Base-by-base conservation (phyloP, 1,140 invertebrate species). In the Elymnias hypermnestra region DNA sequence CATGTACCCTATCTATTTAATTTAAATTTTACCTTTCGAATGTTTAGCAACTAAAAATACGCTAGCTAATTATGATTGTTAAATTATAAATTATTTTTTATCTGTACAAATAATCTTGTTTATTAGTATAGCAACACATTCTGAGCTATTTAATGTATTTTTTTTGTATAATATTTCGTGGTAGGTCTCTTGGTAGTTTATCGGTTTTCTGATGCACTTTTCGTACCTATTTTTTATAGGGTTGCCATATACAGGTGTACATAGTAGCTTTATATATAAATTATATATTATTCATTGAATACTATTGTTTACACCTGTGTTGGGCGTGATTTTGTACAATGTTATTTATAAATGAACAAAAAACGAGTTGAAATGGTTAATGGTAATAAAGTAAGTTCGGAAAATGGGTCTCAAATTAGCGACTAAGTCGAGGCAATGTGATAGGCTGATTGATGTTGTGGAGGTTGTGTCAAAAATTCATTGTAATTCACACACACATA, bases 361-460 rank as follows among this genome's bases (percentile, higher is more conserved):
- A 21, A 15, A 37, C 17, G 38, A 29, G 38, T 46, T 39, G 33
- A 44, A 44, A 40, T 15, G 48, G 48, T 51, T n/a, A 51, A 38
- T 31, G 41, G 33, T 51, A 36, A 38, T 60, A 25, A 53, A 57
- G 53, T 58, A 61, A 60, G 45, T 45, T 57, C 43, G 57, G 55
- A 69, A 59, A 38, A 59, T 72, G 69, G 68, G 68, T 75, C 72
- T 75, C 66, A 75, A 70, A 58, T 18, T 70, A 75, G 58, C 62
- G 63, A 72, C 62, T 62, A 70, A 65, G 66, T 68, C 68, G 59
- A 53, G 58, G 54, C 58, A 51, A 56, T 72, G 63, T 69, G 65
- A 72, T 67, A 60, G 60, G 59, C 36, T 41, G 54, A 49, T 44
- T 61, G 52, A 63, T 33, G 13, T 31, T 31, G 26, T 53, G 49